Conservation (phyloP, 2,113 vertebrate species). For the Microcebus ravelobensis region DNA sequence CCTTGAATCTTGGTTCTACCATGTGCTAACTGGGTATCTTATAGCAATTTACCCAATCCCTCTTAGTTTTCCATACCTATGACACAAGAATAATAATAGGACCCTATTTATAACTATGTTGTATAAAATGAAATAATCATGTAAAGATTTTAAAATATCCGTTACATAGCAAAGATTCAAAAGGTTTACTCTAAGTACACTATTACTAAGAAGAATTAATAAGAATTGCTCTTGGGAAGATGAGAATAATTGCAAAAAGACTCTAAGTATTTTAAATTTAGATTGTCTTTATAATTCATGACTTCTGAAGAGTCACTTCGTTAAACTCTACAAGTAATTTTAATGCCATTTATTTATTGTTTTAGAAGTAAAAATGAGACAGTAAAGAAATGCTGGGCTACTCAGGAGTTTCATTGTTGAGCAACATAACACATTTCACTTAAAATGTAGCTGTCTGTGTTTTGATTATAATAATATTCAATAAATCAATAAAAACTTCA, state of each 20-base stretch:
- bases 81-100: background rate
- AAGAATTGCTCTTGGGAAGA: background rate
- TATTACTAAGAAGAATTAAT: background rate
- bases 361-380: constrained; percentile 11
- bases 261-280: background rate
- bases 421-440: background rate
- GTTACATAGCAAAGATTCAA: background rate
- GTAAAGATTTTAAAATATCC: background rate
- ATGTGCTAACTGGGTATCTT: background rate
- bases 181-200: background rate
- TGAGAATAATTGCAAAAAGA: background rate
- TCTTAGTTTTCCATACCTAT: background rate
- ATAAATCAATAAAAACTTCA: background rate
- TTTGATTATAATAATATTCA: background rate
- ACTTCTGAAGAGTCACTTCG: background rate
- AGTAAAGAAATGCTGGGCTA: background rate
- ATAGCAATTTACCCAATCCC: background rate
- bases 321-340: constrained; percentile 4
- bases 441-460: background rate
- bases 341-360: background rate
- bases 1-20: background rate
- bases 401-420: background rate
- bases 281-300: background rate
- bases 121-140: background rate
- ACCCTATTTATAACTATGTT: background rate